phyloP scores from a whole-genome alignment of 2,797 vertebrate species.

The Amazonetta brasiliensis region DNA sequence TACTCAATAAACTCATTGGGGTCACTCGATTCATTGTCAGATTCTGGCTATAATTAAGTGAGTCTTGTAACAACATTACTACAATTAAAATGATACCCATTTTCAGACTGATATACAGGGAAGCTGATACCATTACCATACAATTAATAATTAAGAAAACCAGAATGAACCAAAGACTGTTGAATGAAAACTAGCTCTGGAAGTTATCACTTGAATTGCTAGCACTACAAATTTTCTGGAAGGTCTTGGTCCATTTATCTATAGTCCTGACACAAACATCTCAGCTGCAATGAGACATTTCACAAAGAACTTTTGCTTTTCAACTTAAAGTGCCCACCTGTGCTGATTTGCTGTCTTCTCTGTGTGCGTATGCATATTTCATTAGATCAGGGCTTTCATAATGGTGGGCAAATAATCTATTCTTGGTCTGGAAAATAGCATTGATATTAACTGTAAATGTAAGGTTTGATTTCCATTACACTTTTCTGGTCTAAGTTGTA shows the following conservation, averaged over 20 bases:
- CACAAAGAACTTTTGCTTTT: conserved; percentile 14
- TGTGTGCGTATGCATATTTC: conserved; percentile 14
- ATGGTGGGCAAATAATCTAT: conserved; percentile 33
- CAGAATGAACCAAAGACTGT: neutral
- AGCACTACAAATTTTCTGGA: neutral
- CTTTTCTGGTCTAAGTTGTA: neutral
- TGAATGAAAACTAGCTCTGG: neutral
- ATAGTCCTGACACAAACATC: neutral
- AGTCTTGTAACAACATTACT: conserved; percentile 8
- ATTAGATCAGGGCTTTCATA: conserved; percentile 10
- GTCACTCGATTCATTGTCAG: neutral
- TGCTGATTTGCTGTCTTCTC: conserved; percentile 4
- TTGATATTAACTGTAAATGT: conserved; percentile 47
- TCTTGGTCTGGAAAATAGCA: conserved; percentile 10
- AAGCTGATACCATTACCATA: neutral
- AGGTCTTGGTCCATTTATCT: conserved; percentile 2
- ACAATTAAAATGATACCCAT: neutral
- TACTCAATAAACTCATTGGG: conserved; percentile 34
- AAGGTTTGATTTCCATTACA: conserved; percentile 32
- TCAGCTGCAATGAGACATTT: neutral
- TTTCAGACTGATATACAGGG: neutral
- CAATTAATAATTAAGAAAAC: neutral
- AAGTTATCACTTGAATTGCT: neutral
- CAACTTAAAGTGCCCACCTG: neutral
- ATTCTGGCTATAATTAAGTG: conserved; percentile 13